Conservation (phyloP, 35 echinoderm and acorn worm species). For the Ptychodera flava region DNA sequence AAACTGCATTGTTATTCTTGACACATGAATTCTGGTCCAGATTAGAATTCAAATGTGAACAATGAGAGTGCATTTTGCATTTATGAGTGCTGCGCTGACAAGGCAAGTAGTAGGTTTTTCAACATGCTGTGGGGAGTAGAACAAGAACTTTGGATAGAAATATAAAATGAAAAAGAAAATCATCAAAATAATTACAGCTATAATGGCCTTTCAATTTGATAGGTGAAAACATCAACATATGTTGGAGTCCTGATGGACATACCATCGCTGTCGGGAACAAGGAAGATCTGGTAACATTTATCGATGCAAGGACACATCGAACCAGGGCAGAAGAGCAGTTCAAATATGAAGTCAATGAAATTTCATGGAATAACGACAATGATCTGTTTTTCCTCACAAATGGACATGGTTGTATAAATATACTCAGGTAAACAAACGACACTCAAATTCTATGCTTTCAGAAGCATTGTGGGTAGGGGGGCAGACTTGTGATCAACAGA, state of each 20-base stretch:
- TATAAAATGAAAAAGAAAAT: too few relatives aligned
- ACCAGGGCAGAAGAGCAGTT: slow-evolving; percentile 72
- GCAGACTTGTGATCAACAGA: not conserved
- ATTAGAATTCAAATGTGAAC: too few relatives aligned
- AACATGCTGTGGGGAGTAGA: too few relatives aligned
- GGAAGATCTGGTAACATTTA: slow-evolving; percentile 93
- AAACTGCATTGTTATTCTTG: too few relatives aligned
- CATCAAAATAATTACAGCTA: too few relatives aligned
- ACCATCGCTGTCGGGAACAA: slow-evolving; percentile 98
- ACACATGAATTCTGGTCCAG: too few relatives aligned
- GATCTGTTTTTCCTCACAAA: slow-evolving; percentile 92
- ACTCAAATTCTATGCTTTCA: not conserved
- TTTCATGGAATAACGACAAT: slow-evolving; percentile 95
- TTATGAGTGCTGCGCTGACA: too few relatives aligned
- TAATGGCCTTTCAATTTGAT: too few relatives aligned
- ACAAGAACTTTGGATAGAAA: too few relatives aligned
- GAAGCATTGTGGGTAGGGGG: not conserved
- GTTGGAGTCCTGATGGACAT: slow-evolving; percentile 97
- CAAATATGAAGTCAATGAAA: slow-evolving; percentile 97
- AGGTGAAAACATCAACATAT: slow-evolving; percentile 99
- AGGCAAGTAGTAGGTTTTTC: too few relatives aligned
- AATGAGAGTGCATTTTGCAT: too few relatives aligned
- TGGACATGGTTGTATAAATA: slow-evolving; percentile 95
- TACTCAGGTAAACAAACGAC: slow-evolving; percentile 56
- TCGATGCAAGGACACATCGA: slow-evolving; percentile 60